Evolutionary conservation across 1,140 invertebrate species (phyloP).

Genomic region (Cydia strobilella): DNA sequence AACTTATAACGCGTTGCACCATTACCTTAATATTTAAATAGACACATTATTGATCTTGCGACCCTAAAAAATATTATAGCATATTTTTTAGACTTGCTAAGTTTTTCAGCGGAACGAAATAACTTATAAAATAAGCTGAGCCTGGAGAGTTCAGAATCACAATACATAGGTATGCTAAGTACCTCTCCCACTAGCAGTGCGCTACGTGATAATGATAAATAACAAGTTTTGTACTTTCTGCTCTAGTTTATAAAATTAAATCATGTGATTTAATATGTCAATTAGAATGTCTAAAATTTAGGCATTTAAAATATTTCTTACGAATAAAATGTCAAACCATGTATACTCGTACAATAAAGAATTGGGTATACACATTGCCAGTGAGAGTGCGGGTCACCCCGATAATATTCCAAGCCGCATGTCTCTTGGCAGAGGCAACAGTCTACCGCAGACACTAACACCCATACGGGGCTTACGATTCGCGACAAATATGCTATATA

Average conservation of each 20-base stretch:
- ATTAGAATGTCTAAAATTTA: neutral
- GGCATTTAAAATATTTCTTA: neutral
- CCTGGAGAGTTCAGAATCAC: neutral
- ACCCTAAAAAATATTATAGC: constrained; percentile 40
- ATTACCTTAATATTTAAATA: constrained; percentile 55
- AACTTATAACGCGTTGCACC: constrained; percentile 54
- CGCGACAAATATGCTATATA: neutral
- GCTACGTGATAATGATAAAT: neutral
- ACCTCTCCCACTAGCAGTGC: neutral
- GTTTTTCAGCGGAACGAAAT: constrained; percentile 6
- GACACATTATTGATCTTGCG: constrained; percentile 48
- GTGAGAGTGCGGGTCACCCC: neutral
- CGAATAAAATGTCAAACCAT: neutral
- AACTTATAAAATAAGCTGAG: constrained; percentile 18
- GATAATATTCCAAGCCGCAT: neutral
- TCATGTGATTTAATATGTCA: neutral
- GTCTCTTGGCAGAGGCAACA: neutral
- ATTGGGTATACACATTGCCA: neutral
- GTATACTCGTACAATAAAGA: neutral
- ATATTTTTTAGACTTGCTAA: constrained; percentile 6
- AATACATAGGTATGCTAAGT: neutral
- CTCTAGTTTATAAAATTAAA: neutral
- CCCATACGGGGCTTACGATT: neutral
- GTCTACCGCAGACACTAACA: neutral
- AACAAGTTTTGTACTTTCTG: constrained; percentile 5